Evolutionary conservation across 2,888 invertebrate species (phyloP).

Genomic region (Clistopyga incitator): DNA sequence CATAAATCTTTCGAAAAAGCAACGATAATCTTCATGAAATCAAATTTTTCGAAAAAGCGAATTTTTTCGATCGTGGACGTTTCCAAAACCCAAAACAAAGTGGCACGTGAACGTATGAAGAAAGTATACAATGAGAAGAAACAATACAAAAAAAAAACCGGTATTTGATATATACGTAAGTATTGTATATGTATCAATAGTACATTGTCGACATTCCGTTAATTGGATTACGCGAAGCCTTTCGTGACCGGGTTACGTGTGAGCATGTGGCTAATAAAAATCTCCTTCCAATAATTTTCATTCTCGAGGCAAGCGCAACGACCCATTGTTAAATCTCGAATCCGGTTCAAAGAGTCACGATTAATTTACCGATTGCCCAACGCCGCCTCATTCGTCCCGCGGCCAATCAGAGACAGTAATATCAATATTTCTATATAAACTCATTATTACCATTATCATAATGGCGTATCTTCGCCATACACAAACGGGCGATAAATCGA

Average conservation of each 20-base stretch:
- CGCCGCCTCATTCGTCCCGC: not conserved
- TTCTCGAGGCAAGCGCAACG: not conserved
- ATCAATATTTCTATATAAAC: not conserved
- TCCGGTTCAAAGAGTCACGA: not conserved
- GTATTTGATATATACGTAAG: not conserved
- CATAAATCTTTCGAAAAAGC: no score
- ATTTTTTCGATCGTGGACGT: no score
- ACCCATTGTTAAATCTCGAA: slow-evolving; percentile 1
- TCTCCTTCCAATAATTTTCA: not conserved
- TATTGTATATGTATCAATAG: not conserved
- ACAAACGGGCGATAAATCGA: not conserved
- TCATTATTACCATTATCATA: not conserved
- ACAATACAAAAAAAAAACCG: no score
- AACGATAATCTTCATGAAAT: no score
- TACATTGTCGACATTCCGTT: not conserved
- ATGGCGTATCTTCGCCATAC: not conserved
- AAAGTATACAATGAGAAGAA: no score
- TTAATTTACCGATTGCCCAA: not conserved
- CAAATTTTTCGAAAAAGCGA: no score
- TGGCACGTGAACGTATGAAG: no score
- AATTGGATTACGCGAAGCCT: slow-evolving; percentile 7
- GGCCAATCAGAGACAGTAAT: not conserved
- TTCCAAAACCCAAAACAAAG: no score
- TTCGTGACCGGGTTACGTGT: slow-evolving; percentile 2
- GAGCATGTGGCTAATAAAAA: not conserved